A percentile compares a stretch with the other conserved stretches of the same genome.
phyloP scores from a whole-genome alignment of 2,113 vertebrate genomes.

The Dicaeum eximium region DNA sequence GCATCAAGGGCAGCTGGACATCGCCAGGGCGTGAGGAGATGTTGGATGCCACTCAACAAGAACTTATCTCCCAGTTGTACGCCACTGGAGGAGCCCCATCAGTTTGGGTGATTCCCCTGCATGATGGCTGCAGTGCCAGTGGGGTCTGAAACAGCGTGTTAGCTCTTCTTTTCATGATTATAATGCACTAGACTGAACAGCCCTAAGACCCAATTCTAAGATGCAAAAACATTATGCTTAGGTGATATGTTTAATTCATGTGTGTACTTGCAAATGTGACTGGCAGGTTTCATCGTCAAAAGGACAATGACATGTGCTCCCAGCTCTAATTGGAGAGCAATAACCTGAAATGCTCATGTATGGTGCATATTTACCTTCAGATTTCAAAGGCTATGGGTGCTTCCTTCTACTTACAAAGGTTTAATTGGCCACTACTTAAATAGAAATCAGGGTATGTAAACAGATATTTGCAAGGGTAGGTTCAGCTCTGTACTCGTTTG shows the following conservation, averaged over 20 bases:
- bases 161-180: background rate
- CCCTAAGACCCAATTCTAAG: background rate
- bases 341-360: background rate
- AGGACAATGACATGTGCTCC: background rate
- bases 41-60: background rate
- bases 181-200: background rate
- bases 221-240: background rate
- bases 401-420: background rate
- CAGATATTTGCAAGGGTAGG: slow-evolving; percentile 9
- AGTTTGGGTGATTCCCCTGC: background rate
- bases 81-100: background rate
- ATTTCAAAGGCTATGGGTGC: background rate
- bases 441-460: slow-evolving; percentile 19
- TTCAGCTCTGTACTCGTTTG: background rate
- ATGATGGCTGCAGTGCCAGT: background rate
- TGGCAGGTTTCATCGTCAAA: slow-evolving; percentile 32
- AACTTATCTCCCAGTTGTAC: background rate
- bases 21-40: background rate
- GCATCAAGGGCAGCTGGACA: background rate
- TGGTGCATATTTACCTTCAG: background rate
- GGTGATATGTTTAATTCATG: slow-evolving; percentile 38
- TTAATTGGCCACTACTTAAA: slow-evolving; percentile 46
- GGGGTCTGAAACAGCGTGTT: background rate
- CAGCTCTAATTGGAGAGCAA: background rate
- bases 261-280: background rate